These are phyloP conservation scores for Drosophila setosimentum DNA, from an alignment of 2,888 invertebrate genomes.

Conservation along the genomic window DNA sequence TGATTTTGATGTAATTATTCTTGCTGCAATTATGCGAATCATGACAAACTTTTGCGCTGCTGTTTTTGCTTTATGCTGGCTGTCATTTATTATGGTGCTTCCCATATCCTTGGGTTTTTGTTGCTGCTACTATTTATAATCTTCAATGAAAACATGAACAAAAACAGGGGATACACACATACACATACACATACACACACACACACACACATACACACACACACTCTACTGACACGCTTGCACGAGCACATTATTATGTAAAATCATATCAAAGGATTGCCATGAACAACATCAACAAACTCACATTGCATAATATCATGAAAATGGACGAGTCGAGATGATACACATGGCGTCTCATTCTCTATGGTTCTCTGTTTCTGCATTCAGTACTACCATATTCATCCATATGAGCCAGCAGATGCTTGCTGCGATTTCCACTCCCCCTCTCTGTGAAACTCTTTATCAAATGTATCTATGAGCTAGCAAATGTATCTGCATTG, in stretches of 20 bases:
- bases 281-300: slow-evolving; percentile 60
- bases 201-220: slow-evolving; percentile 9
- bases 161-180: slow-evolving; percentile 7
- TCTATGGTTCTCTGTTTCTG: slow-evolving; percentile 10
- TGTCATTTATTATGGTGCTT: slow-evolving; percentile 54
- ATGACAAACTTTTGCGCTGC: slow-evolving; percentile 65
- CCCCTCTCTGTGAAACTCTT: background rate
- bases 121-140: slow-evolving; percentile 67
- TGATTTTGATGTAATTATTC: slow-evolving; percentile 80
- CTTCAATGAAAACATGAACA: slow-evolving; percentile 74
- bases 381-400: slow-evolving; percentile 18
- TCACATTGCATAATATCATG: slow-evolving; percentile 73
- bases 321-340: slow-evolving; percentile 28
- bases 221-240: slow-evolving; percentile 13
- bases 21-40: slow-evolving; percentile 78
- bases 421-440: slow-evolving; percentile 59
- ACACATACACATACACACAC: slow-evolving; percentile 7
- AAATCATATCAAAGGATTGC: slow-evolving; percentile 79
- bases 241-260: slow-evolving; percentile 69
- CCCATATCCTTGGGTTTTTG: slow-evolving; percentile 44
- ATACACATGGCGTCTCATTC: background rate
- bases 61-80: slow-evolving; percentile 52
- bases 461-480: slow-evolving; percentile 59
- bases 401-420: slow-evolving; percentile 30
- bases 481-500: slow-evolving; percentile 41